Evolutionary conservation across 2,888 invertebrate genomes (phyloP), one percentile per base, ranked within the genome.

Genomic region (Drosophila affinis): DNA sequence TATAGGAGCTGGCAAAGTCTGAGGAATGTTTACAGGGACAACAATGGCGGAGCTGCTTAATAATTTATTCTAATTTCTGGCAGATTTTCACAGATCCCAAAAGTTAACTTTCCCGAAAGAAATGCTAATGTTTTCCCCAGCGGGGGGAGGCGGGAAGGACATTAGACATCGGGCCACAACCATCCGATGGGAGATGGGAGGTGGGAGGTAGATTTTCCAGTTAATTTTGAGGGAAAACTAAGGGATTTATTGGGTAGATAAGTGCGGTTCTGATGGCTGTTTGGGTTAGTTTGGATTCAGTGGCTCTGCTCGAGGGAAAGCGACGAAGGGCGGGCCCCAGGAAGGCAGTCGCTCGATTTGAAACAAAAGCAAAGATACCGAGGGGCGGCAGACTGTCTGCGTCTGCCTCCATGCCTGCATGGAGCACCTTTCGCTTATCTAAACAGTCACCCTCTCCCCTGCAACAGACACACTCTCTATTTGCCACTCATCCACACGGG

Each of bases 61-160:
- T 84, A 84, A 87, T 87, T 78, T 78, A 84, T 87, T 81, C 69
- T 72, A 84, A 84, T 81, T 87, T 78, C 72, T 55, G 55, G 59
- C 64, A 75, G 84, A 84, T 81, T 83, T 75, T 45, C 59, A 3
- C 55, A 67, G 58, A 47, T 47, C 53, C 72, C 69, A 62, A 46
- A 83, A 86, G 77, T 67, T 56, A 69, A 69, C 70, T 60, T 68
- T 57, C 29, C 29, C 21, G 21, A 48, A 61, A 51, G 29, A 53
- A 57, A 65, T 56, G 56, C 54, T 56, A 46, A 51, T 49, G 44
- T 39, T 34, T 14, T 58, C 68, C 49, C 68, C 7, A 14, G 14
- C 54, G 21, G 18, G 45, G 27, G 45, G 12, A n/a, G 29, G 17
- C 21, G 46, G 2, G 39, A 6, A 39, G 39, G 14, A 44, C 14